Evolutionary conservation across 2,113 vertebrate species (phyloP), one percentile per base, ranked within the genome.

Genomic region (Gavialis gangeticus): DNA sequence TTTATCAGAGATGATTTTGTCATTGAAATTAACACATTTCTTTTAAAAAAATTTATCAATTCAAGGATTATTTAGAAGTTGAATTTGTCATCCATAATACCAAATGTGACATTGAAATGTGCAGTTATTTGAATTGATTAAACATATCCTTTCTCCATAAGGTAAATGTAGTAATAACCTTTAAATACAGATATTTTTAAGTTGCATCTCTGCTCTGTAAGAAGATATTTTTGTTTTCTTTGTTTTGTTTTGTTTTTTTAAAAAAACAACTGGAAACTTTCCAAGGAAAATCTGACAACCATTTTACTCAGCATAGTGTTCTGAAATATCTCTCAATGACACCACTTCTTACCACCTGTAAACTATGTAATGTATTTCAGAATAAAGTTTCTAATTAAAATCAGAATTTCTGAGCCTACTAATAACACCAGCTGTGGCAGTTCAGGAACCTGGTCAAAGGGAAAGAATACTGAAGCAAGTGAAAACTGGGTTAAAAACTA

Each of bases 351-450:
- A 73, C 69, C 90, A 92, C 89, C 69, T 97, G 94, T 96, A 93
- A 95, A 93, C 71, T 92, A 64, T 97, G 86, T 94, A 86, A 97
- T 94, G 92, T 94, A 94, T 97, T 95, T 96, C 58, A 71, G 90
- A 97, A 96, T 97, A 97, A 97, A 96, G 90, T 97, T 96, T 97
- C 78, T 95, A 93, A 96, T 94, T 93, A 93, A 97, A 96, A 96
- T 91, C 90, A 90, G 87, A 93, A 94, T 97, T 96, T 95, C 89
- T 97, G 92, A 96, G 95, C 95, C 94, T 96, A 59, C 87, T 95
- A 95, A 84, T 95, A 88, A 85, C 77, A 92, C 55, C 55, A 91
- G 22, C 66, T 88, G 17, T 88, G 34, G 64, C 75, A 92, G 80
- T 85, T 92, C 75, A 95, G 93, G 77, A 96, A 12, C 76, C 84